These are phyloP conservation scores for Chloebia gouldiae DNA, from an alignment of 2,113 vertebrate species.

Conservation along the genomic window DNA sequence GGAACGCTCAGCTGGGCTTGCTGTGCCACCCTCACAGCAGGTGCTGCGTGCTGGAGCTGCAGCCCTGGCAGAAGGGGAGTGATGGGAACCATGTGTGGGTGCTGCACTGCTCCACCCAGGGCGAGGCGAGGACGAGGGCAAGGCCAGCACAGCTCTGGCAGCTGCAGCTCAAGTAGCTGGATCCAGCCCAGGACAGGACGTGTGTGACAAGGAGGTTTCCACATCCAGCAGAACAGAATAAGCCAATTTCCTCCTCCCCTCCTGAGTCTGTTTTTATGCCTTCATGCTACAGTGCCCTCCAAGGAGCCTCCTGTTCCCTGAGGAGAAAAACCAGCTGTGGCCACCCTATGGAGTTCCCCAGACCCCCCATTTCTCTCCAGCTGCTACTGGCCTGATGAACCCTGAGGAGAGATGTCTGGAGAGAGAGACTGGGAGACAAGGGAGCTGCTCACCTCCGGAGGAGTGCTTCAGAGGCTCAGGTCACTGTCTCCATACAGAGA, in stretches of 20 bases:
- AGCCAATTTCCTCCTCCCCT: not conserved
- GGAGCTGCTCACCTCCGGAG: not conserved
- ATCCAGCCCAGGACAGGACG: not conserved
- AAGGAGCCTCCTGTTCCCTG: not conserved
- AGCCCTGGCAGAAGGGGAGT: not conserved
- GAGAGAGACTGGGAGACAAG: not conserved
- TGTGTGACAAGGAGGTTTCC: not conserved
- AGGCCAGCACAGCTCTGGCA: not conserved
- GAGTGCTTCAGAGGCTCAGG: not conserved
- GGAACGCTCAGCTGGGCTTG: accelerated
- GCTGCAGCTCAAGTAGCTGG: not conserved
- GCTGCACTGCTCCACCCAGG: not conserved
- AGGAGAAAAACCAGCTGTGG: accelerated
- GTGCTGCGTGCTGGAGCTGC: not conserved
- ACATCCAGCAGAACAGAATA: not conserved
- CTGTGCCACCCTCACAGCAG: accelerated
- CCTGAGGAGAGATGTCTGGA: not conserved
- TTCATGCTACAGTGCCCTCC: not conserved
- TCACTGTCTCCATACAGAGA: accelerated
- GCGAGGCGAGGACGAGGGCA: accelerated
- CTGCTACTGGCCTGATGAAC: not conserved
- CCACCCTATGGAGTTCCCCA: not conserved
- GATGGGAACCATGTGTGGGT: accelerated
- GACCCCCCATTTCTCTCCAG: not conserved
- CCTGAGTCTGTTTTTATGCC: not conserved